Conservation (phyloP, 2,888 invertebrate species). For the Mimas tiliae region DNA sequence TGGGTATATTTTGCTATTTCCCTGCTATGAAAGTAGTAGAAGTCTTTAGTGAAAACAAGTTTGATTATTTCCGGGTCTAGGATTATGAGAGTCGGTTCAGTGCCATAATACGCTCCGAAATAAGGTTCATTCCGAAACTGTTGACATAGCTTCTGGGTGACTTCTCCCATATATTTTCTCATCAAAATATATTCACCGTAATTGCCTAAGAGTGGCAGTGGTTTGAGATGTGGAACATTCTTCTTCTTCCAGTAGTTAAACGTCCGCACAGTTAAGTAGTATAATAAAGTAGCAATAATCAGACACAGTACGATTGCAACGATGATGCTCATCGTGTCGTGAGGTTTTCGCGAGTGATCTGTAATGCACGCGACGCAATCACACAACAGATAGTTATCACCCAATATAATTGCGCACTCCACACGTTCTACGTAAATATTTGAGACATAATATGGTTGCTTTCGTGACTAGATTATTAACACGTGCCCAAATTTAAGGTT, state of each 20-base stretch:
- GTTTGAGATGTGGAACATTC: constrained; percentile 31
- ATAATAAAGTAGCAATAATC: not conserved
- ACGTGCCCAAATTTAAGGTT: no score
- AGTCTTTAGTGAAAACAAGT: constrained; percentile 33
- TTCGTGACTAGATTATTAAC: no score
- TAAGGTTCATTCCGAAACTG: constrained; percentile 36
- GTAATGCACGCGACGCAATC: no score
- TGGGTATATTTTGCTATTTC: constrained; percentile 31
- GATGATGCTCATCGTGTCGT: not conserved
- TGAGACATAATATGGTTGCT: no score
- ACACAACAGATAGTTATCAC: not conserved
- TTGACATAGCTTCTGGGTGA: constrained; percentile 31
- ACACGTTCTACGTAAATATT: not conserved
- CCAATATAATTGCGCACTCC: not conserved
- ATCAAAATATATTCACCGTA: constrained; percentile 32
- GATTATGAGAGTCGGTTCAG: constrained; percentile 34
- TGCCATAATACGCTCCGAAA: constrained; percentile 37
- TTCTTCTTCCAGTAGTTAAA: constrained; percentile 35
- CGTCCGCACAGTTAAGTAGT: not conserved
- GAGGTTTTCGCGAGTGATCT: not conserved
- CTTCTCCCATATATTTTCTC: constrained; percentile 29
- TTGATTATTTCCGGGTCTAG: not conserved
- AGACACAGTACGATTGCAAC: not conserved
- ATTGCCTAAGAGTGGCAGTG: constrained; percentile 35
- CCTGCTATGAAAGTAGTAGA: constrained; percentile 37